A percentile compares a stretch with the other conserved stretches of the same genome.
Conservation (phyloP, 2,113 vertebrate species). For the Neodon shergylaensis region DNA sequence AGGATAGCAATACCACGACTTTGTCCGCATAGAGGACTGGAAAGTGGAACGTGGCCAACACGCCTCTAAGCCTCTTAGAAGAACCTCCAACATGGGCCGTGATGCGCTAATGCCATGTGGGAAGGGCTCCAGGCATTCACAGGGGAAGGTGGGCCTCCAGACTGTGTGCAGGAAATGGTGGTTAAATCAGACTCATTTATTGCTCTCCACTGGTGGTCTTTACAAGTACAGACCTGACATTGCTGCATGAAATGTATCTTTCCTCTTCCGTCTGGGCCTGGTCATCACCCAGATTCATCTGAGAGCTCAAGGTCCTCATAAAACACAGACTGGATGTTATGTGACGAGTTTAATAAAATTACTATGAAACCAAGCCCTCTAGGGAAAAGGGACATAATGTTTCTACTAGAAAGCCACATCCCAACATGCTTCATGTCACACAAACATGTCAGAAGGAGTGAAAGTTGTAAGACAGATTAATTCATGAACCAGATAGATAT, state of each 20-base stretch:
- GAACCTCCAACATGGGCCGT: neutral
- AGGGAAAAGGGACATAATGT: conserved; percentile 73
- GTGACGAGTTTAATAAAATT: conserved; percentile 75
- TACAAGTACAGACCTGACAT: conserved; percentile 21
- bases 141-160: neutral
- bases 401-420: conserved; percentile 82
- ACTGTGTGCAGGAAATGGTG: conserved; percentile 22
- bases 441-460: conserved; percentile 78
- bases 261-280: conserved; percentile 46
- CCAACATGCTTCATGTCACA: conserved; percentile 78
- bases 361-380: conserved; percentile 77
- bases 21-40: conserved; percentile 3
- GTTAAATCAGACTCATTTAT: conserved; percentile 54
- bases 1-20: neutral
- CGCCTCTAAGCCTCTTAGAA: neutral
- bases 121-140: neutral
- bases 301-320: conserved; percentile 66
- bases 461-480: conserved; percentile 77
- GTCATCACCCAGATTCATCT: conserved; percentile 61
- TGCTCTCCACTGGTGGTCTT: conserved; percentile 62
- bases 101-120: neutral
- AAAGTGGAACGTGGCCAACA: neutral
- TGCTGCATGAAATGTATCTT: conserved; percentile 57
- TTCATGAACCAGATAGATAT: conserved; percentile 63
- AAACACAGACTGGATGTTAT: conserved; percentile 73